A percentile compares a stretch with the other conserved stretches of the same genome.
These are phyloP conservation scores for Drosophila picticornis DNA, from an alignment of 2,888 invertebrate species.

Conservation along the genomic window DNA sequence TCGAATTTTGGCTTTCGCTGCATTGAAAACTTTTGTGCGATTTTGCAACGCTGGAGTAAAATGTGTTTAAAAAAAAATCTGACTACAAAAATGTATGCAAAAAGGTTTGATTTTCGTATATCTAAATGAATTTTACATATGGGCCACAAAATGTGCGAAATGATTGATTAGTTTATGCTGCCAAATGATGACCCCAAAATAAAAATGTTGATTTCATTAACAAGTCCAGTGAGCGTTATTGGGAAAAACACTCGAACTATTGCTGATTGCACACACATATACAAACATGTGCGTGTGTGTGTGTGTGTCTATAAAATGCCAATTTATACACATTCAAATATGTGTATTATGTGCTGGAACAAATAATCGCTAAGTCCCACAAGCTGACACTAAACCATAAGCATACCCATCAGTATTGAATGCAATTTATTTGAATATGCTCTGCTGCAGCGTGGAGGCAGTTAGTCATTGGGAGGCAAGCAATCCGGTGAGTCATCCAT, in stretches of 20 bases:
- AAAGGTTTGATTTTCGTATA: background rate
- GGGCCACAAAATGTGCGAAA: slow-evolving; percentile 1
- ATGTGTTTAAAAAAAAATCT: background rate
- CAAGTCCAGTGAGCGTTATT: background rate
- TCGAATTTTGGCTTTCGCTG: background rate
- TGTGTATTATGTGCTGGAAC: slow-evolving; percentile 1
- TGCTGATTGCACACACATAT: slow-evolving; percentile 2
- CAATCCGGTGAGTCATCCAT: slow-evolving; percentile 18
- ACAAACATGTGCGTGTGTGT: background rate
- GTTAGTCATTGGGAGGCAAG: slow-evolving; percentile 2
- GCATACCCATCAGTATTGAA: slow-evolving; percentile 56
- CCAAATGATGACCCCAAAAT: slow-evolving; percentile 1
- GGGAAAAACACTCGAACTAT: background rate
- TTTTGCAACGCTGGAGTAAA: background rate
- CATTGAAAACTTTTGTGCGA: background rate
- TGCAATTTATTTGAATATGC: slow-evolving; percentile 54
- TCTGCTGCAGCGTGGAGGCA: slow-evolving; percentile 3
- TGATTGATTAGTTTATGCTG: slow-evolving; percentile 1
- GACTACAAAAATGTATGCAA: background rate
- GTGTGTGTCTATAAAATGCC: background rate
- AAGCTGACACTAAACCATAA: slow-evolving; percentile 26
- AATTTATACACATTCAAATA: background rate
- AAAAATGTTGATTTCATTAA: slow-evolving; percentile 1
- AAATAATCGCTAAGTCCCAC: background rate
- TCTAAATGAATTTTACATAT: slow-evolving; percentile 2